Percentiles rank a stretch among this genome's conserved stretches.
phyloP scores from a whole-genome alignment of 2,113 vertebrate species.

The Turdus rufiventris region DNA sequence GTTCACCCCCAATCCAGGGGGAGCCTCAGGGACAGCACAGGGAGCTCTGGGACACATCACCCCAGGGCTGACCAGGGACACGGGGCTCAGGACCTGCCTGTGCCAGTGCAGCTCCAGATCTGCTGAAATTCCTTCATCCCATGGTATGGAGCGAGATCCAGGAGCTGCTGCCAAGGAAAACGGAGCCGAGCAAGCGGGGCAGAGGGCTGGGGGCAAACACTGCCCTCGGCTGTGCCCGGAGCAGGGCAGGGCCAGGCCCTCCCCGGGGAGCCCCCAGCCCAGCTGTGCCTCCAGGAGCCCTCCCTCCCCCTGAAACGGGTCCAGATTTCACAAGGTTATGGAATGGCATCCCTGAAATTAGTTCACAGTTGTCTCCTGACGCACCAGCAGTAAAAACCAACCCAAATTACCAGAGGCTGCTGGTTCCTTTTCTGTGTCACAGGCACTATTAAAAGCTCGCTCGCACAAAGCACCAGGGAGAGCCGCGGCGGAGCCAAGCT shows the following conservation, averaged over 20 bases:
- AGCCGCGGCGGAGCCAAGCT: slow-evolving; percentile 39
- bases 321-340: slow-evolving; percentile 62
- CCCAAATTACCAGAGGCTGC: slow-evolving; percentile 62
- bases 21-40: not conserved
- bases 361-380: slow-evolving; percentile 66
- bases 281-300: not conserved
- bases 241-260: not conserved
- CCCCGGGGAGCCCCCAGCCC: not conserved
- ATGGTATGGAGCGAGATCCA: not conserved
- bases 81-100: not conserved
- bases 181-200: accelerated
- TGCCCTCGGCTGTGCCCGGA: not conserved
- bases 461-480: slow-evolving; percentile 59
- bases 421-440: slow-evolving; percentile 66
- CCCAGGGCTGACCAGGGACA: accelerated
- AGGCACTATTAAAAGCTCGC: slow-evolving; percentile 67
- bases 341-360: slow-evolving; percentile 67
- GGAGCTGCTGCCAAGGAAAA: not conserved
- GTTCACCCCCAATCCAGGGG: accelerated
- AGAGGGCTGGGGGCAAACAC: not conserved
- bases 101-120: not conserved
- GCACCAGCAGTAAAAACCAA: slow-evolving; percentile 55
- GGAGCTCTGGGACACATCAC: accelerated
- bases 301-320: not conserved
- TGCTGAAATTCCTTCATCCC: accelerated